These are phyloP conservation scores for Unio pictorum DNA, from an alignment of 2,888 invertebrate genomes.

Conservation along the genomic window DNA sequence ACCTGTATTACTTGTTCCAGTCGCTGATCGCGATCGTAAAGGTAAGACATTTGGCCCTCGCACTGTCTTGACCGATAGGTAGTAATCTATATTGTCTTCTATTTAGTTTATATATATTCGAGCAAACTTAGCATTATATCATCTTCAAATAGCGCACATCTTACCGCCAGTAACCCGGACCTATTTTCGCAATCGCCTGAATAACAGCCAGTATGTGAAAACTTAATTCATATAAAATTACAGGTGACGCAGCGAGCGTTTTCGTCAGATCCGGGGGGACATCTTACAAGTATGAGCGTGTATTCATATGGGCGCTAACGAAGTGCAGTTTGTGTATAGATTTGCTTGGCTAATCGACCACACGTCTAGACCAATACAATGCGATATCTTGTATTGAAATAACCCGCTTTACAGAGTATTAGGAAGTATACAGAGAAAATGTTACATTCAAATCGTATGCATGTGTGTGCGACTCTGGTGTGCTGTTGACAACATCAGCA, in stretches of 20 bases:
- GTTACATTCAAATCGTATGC: too few relatives aligned
- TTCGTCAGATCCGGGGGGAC: not conserved
- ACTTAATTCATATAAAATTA: constrained; percentile 14
- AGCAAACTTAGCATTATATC: not conserved
- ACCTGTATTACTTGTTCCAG: constrained; percentile 66
- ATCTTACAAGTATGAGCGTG: too few relatives aligned
- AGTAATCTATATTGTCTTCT: not conserved
- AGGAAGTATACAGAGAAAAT: too few relatives aligned
- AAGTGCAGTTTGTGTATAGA: too few relatives aligned
- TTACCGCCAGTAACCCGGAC: constrained; percentile 2
- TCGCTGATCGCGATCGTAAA: constrained; percentile 57
- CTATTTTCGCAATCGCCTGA: constrained; percentile 15
- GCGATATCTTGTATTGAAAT: too few relatives aligned
- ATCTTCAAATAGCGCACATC: not conserved
- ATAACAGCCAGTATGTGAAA: constrained; percentile 14
- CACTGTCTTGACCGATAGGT: not conserved
- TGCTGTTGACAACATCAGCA: too few relatives aligned
- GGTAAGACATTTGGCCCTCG: constrained; percentile 42
- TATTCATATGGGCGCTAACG: too few relatives aligned
- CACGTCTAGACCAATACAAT: too few relatives aligned
- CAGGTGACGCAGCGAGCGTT: constrained; percentile 13
- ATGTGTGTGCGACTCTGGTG: too few relatives aligned
- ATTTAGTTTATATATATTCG: too few relatives aligned
- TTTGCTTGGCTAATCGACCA: too few relatives aligned
- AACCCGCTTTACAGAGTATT: too few relatives aligned